phyloP scores from a whole-genome alignment of 2,113 vertebrate species.

The Ariopsis seemanni region DNA sequence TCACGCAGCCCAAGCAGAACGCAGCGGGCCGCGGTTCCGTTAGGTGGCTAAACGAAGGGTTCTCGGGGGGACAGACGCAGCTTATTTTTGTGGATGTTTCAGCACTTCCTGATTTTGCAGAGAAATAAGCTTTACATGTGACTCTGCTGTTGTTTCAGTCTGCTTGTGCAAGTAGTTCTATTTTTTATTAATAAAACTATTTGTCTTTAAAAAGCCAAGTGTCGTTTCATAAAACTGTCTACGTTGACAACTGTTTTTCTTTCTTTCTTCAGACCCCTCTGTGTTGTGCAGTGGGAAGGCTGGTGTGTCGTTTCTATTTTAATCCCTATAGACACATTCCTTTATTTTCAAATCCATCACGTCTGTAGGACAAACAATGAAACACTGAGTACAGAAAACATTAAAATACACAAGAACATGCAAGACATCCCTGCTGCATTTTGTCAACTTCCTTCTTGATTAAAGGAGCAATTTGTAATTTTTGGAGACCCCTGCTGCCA shows the following conservation, averaged over 20 bases:
- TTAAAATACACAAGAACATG: not conserved
- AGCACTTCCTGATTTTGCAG: conserved; percentile 76
- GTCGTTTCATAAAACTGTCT: conserved; percentile 1
- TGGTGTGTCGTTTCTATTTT: not conserved
- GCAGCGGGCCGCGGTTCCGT: conserved; percentile 57
- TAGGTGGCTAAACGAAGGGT: conserved; percentile 57
- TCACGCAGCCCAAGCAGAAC: conserved; percentile 49
- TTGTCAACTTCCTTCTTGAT: not conserved
- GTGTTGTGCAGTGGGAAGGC: not conserved
- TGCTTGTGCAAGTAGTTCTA: conserved; percentile 83
- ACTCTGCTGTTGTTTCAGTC: conserved; percentile 75
- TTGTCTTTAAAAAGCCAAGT: conserved; percentile 19
- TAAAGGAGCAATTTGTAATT: not conserved
- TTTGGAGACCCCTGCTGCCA: not conserved
- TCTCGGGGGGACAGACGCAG: conserved; percentile 71
- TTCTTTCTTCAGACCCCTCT: not conserved
- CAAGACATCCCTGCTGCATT: not conserved
- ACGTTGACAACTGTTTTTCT: not conserved
- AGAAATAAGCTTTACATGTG: conserved; percentile 73
- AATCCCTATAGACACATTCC: not conserved
- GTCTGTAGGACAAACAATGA: not conserved
- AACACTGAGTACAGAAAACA: not conserved
- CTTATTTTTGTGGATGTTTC: conserved; percentile 77
- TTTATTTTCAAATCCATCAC: not conserved
- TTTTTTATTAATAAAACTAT: conserved; percentile 85